Evolutionary conservation across 2,113 vertebrate species (phyloP).

Genomic region (Oplegnathus fasciatus): DNA sequence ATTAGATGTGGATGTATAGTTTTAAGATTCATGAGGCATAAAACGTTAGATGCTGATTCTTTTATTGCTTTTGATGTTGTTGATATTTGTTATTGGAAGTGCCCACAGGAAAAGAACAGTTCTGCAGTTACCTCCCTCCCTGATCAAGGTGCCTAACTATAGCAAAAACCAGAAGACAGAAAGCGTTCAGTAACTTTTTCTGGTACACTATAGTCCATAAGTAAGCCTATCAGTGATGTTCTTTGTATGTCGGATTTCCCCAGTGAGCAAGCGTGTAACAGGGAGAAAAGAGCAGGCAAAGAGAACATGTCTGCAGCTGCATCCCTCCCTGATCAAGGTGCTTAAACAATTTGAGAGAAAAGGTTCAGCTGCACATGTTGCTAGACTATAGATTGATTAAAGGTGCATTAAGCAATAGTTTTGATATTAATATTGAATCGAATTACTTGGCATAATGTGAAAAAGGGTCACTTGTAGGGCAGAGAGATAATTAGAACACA

Average conservation of each 20-base stretch:
- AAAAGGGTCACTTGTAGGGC: background rate
- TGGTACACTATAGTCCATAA: background rate
- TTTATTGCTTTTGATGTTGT: background rate
- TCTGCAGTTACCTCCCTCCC: background rate
- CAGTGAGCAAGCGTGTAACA: background rate
- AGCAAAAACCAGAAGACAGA: background rate
- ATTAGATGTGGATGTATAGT: background rate
- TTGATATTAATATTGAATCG: background rate
- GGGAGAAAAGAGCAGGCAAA: background rate
- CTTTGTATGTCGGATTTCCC: background rate
- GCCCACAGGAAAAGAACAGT: slow-evolving; percentile 71
- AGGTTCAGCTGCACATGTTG: background rate
- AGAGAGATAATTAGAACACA: too few relatives aligned
- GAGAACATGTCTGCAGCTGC: background rate
- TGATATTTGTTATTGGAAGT: slow-evolving; percentile 3
- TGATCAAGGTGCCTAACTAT: background rate
- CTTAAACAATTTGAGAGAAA: background rate
- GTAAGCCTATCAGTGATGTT: background rate
- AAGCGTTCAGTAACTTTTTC: background rate
- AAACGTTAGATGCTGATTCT: background rate
- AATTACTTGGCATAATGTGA: background rate
- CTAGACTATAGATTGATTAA: background rate
- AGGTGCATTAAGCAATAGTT: background rate
- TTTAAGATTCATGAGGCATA: background rate
- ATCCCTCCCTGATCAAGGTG: background rate